Base-by-base conservation (phyloP, 2,888 invertebrate genomes). In the Scaptomyza tumidula region DNA sequence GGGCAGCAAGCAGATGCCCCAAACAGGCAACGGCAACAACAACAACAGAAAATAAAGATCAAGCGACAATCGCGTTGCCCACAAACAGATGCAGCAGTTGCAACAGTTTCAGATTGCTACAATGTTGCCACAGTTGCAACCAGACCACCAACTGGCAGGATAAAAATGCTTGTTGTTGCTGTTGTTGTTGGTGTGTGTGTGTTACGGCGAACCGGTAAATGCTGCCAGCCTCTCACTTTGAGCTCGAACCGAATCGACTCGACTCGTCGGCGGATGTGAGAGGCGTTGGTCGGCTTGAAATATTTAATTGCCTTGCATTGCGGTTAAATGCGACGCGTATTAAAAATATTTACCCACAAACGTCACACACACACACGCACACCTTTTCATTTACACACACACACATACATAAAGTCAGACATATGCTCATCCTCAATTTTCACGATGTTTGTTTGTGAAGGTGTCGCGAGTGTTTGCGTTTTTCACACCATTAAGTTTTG, bases 251-350 rank as follows among this genome's bases (percentile, higher is more conserved):
- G 19, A 19, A 19, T 19, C 19, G 19, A 19, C 19, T 19, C 58
- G 46, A 39, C 62, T 63, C 58, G 14, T 3, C 73, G 61, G 48
- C 16, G 33, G 33, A 29, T 10, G 35, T 35, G 67, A 45, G 57
- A 58, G 76, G 65, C 67, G 65, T 66, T 64, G 66, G 66, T 49
- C 59, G 84, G 80, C 67, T 86, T 73, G 88, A 89, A 90, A 89
- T 90, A 90, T 90, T 89, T 89, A 89, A 89, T 89, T 89, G 89
- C 90, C 89, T 90, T 90, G 89, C 88, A 90, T 90, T 89, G 89
- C 88, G 90, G 89, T 90, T 86, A 89, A 80, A 81, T 89, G 80
- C 78, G 73, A 80, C 83, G 86, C 88, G 89, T 86, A 87, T 87
- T 87, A 86, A 86, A 86, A 86, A 85, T 85, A 87, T 85, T 85